phyloP scores from a whole-genome alignment of 2,797 vertebrate genomes.

The Masticophis lateralis region DNA sequence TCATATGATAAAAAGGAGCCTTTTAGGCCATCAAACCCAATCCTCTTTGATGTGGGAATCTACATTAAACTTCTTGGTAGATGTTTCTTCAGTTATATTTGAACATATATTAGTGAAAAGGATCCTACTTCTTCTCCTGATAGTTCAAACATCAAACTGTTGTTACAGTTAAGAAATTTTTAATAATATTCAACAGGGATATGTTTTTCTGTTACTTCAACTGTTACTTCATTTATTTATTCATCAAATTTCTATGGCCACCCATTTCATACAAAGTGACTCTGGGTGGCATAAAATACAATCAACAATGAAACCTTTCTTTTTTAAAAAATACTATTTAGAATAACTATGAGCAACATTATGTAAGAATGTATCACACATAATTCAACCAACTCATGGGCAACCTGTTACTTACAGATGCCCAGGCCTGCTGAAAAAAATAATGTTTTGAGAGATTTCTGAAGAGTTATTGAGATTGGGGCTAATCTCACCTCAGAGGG shows the following conservation, averaged over 20 bases:
- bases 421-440: background rate
- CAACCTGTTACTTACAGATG: background rate
- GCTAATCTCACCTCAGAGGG: background rate
- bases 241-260: background rate
- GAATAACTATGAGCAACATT: background rate
- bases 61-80: background rate
- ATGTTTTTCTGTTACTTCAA: background rate
- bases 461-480: background rate
- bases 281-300: background rate
- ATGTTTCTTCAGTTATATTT: background rate
- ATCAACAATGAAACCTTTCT: background rate
- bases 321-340: background rate
- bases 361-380: background rate
- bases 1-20: background rate
- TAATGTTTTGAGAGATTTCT: background rate
- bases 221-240: background rate
- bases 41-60: background rate
- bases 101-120: background rate
- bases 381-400: background rate
- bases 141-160: background rate
- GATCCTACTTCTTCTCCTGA: background rate
- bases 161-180: background rate
- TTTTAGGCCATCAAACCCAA: background rate
- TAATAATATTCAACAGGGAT: background rate
- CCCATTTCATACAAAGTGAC: background rate